Conservation (phyloP, 2,113 vertebrate genomes). For the Lepus timidus region DNA sequence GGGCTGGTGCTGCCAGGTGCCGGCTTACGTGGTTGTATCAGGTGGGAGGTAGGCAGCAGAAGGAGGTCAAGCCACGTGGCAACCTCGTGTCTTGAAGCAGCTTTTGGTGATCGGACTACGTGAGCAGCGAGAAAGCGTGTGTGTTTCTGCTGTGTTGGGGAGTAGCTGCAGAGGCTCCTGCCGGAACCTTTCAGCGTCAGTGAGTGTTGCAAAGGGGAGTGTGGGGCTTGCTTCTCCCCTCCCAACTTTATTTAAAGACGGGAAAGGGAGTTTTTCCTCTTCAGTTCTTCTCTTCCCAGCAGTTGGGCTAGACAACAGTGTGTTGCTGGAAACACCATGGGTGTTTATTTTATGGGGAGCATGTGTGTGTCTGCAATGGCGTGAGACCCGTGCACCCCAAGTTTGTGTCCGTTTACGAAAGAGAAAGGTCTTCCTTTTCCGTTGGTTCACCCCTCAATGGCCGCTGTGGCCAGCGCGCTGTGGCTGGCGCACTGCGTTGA, state of each 20-base stretch:
- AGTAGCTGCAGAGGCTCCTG: slow-evolving; percentile 37
- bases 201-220: neutral
- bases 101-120: slow-evolving; percentile 82
- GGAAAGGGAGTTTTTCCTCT: slow-evolving; percentile 1
- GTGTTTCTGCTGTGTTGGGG: neutral
- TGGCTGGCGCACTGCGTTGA: too few species aligned
- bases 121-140: slow-evolving; percentile 72
- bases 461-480: too few species aligned
- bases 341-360: neutral
- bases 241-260: slow-evolving; percentile 29
- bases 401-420: neutral
- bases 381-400: neutral
- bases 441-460: too few species aligned
- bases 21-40: too few species aligned
- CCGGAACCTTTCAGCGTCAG: slow-evolving; percentile 35
- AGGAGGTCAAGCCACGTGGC: too few species aligned
- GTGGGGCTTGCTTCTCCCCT: slow-evolving; percentile 52
- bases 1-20: too few species aligned
- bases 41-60: too few species aligned
- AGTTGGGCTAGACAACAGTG: neutral
- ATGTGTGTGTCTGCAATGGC: neutral
- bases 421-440: neutral
- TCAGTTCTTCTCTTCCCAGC: neutral
- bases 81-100: too few species aligned
- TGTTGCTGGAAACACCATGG: neutral